Evolutionary conservation across 1,140 invertebrate species (phyloP).

Genomic region (Hycleus cichorii): DNA sequence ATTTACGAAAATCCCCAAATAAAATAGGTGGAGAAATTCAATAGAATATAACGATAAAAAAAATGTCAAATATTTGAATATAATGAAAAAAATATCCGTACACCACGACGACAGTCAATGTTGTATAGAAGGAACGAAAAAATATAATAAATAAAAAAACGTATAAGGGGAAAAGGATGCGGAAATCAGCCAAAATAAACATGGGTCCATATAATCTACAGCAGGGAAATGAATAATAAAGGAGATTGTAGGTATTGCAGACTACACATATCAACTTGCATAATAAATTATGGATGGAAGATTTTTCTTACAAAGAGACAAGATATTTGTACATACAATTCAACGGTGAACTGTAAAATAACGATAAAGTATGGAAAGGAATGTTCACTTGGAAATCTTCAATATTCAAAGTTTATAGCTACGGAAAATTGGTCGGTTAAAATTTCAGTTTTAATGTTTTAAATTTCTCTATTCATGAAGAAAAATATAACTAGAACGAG

Average conservation of each 20-base stretch:
- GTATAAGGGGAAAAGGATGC: not conserved
- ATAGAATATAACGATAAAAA: too few relatives aligned
- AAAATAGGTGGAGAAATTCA: too few relatives aligned
- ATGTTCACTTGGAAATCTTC: not conserved
- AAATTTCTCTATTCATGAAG: too few relatives aligned
- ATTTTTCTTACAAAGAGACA: too few relatives aligned
- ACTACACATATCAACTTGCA: slow-evolving; percentile 12
- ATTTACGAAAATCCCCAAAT: not conserved
- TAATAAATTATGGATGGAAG: slow-evolving; percentile 18
- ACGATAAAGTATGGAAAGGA: not conserved
- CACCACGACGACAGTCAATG: not conserved
- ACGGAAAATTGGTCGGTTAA: too few relatives aligned
- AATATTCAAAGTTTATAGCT: not conserved
- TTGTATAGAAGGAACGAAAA: not conserved
- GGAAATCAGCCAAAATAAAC: not conserved
- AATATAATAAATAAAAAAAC: not conserved
- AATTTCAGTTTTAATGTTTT: too few relatives aligned
- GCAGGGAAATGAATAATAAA: slow-evolving; percentile 18
- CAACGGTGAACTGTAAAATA: too few relatives aligned
- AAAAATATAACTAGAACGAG: too few relatives aligned
- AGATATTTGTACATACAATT: too few relatives aligned
- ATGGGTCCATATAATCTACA: not conserved
- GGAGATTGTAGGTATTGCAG: slow-evolving; percentile 17
- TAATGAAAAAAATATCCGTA: not conserved
- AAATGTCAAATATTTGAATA: too few relatives aligned